These are phyloP conservation scores for Gadus chalcogrammus DNA, from an alignment of 2,113 vertebrate species.

Conservation along the genomic window DNA sequence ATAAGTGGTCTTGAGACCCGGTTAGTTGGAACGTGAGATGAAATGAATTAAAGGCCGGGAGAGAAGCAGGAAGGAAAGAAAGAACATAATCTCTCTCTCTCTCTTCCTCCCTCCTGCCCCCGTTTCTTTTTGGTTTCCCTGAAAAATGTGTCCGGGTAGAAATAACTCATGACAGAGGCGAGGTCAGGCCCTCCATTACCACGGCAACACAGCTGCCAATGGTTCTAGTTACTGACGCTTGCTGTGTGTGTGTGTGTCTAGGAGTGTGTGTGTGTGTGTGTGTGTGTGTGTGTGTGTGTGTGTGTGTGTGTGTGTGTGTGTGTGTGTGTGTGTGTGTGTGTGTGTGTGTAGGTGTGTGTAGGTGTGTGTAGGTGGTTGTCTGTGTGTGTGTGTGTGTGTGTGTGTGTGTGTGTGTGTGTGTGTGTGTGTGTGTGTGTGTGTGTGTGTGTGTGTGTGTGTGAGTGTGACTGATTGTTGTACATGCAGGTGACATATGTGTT, in stretches of 20 bases:
- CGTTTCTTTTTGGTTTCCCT: conserved; percentile 41
- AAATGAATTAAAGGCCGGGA: conserved; percentile 55
- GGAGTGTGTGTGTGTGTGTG: conserved; percentile 25
- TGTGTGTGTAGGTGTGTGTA: conserved; percentile 3
- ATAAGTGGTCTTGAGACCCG: conserved; percentile 43
- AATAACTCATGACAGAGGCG: conserved; percentile 57
- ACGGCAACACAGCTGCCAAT: conserved; percentile 51
- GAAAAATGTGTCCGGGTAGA: conserved; percentile 61
- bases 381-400: conserved; percentile 7
- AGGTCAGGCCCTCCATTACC: conserved; percentile 73
- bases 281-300: conserved; percentile 5
- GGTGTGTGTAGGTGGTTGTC: background rate
- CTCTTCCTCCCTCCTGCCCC: conserved; percentile 27
- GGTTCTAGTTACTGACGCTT: conserved; percentile 52
- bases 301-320: background rate
- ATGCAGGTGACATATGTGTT: background rate
- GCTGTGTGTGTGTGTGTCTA: conserved; percentile 11
- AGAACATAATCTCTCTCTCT: conserved; percentile 14
- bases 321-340: conserved; percentile 20
- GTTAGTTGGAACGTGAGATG: conserved; percentile 51
- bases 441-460: conserved; percentile 19
- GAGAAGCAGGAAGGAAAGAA: conserved; percentile 34
- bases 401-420: conserved; percentile 27
- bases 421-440: conserved; percentile 17
- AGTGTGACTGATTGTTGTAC: conserved; percentile 2